Percentiles rank a stretch among this genome's conserved stretches.
phyloP scores from a whole-genome alignment of 2,888 invertebrate genomes.

The Rhagonycha lutea region DNA sequence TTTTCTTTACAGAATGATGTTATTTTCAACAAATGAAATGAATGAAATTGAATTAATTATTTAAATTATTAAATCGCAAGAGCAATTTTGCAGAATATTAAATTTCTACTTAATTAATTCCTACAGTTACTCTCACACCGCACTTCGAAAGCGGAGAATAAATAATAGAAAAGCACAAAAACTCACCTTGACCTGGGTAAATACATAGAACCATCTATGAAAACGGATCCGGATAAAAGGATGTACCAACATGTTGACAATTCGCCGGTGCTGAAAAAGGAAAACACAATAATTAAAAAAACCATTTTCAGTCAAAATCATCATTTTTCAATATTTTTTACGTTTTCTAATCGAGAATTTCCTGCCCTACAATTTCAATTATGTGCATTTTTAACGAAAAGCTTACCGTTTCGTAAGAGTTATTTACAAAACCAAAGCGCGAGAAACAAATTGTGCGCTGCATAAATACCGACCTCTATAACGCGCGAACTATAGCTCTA shows the following conservation, averaged over 20 bases:
- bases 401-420: too few species aligned
- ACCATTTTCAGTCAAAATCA: not conserved
- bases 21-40: not conserved
- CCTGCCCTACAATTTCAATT: too few species aligned
- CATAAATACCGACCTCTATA: too few species aligned
- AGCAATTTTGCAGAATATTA: not conserved
- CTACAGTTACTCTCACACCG: not conserved
- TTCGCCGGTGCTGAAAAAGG: slow-evolving; percentile 73
- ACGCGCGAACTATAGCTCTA: too few species aligned
- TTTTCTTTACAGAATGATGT: not conserved
- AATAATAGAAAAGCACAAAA: not conserved
- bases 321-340: too few species aligned
- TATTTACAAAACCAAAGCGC: too few species aligned
- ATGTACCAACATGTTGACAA: slow-evolving; percentile 83
- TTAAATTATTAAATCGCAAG: not conserved
- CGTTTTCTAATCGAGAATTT: too few species aligned
- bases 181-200: slow-evolving; percentile 77
- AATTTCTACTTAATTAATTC: not conserved
- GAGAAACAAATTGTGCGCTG: too few species aligned
- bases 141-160: not conserved
- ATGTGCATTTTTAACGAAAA: too few species aligned
- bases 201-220: slow-evolving; percentile 85
- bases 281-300: slow-evolving; percentile 30
- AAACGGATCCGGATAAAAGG: slow-evolving; percentile 78
- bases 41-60: not conserved